Percentiles rank a stretch among this genome's conserved stretches.
Conservation (phyloP, 2,797 vertebrate genomes). For the Kryptopterus vitreolus region DNA sequence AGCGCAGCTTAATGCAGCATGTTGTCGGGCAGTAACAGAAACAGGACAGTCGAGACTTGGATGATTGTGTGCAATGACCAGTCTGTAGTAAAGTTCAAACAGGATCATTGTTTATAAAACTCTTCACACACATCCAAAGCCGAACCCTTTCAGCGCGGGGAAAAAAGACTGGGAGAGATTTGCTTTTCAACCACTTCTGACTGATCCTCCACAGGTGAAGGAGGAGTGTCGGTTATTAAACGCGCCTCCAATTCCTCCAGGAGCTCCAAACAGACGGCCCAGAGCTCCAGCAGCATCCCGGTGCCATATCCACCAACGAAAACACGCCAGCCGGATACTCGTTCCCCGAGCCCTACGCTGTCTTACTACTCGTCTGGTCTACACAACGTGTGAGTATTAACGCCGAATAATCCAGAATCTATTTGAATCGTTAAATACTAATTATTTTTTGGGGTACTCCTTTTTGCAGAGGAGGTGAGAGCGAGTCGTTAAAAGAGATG, state of each 20-base stretch:
- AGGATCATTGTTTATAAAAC: not conserved
- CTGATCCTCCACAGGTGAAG: slow-evolving; percentile 80
- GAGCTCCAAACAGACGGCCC: slow-evolving; percentile 80
- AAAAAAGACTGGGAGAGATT: no score
- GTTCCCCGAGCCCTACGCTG: slow-evolving; percentile 94
- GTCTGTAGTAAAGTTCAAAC: not conserved
- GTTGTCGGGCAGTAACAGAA: not conserved
- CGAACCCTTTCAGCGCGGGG: not conserved
- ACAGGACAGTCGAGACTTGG: not conserved
- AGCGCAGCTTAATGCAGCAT: not conserved
- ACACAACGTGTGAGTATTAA: slow-evolving; percentile 88
- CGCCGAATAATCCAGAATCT: not conserved
- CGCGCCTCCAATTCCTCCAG: slow-evolving; percentile 95
- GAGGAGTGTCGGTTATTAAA: slow-evolving; percentile 97
- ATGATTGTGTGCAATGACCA: no score
- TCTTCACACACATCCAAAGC: not conserved
- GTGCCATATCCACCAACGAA: slow-evolving; percentile 77
- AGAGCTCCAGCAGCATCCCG: slow-evolving; percentile 78
- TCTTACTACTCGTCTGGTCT: slow-evolving; percentile 98
- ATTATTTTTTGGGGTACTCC: slow-evolving; percentile 8
- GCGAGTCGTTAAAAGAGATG: slow-evolving; percentile 67
- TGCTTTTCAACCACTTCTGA: not conserved
- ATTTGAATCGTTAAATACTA: not conserved
- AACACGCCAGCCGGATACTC: slow-evolving; percentile 82
- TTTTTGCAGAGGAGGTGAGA: slow-evolving; percentile 78